Evolutionary conservation across 1,140 invertebrate genomes (phyloP), one percentile per base, ranked within the genome.

Genomic region (Pentalonia nigronervosa): DNA sequence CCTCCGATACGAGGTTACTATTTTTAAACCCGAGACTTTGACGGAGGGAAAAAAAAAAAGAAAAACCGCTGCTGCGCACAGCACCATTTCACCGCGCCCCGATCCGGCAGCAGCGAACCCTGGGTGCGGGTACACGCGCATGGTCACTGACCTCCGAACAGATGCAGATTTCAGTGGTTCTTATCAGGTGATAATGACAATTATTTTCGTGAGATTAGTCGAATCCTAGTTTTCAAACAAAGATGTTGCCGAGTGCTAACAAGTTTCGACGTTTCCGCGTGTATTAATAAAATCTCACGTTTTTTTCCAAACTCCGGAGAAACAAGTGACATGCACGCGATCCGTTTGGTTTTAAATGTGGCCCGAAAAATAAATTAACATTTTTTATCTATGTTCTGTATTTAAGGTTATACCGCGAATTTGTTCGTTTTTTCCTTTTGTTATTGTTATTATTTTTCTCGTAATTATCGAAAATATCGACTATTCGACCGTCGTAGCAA

Each of bases 381-480:
- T 36, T 83, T 83, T 36, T 83, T 83, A 36, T 47, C 23, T 17
- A 17, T 8, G 14, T 34, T 50, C 9, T 34, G 41, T 76, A 67
- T 92, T 92, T 92, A 81, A 92, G 90, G 90, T 92, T 92, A 92
- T 92, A 92, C 67, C 90, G 90, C 67, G 90, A 92, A 92, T 92
- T 92, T 92, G 20, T 83, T 83, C 21, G 67, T 36, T 83, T 92
- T 81, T 92, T 50, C 20, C 20, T 83, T 92, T 92, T 92, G 30
- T 92, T 92, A 14, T 92, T 83, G 47, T 60, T 89, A n/a, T 89
- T 89, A 89, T 53, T 67, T 17, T 76, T 76, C n/a, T 76, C n/a
- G n/a, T 76, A 14, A 67, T n/a, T 84, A 84, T 84, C 83, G 83
- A 84, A 23, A 25, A 84, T 45, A 45, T 84, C 83, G 83, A 41